Conservation (phyloP, 2,888 invertebrate genomes). For the Calameuta idolon region DNA sequence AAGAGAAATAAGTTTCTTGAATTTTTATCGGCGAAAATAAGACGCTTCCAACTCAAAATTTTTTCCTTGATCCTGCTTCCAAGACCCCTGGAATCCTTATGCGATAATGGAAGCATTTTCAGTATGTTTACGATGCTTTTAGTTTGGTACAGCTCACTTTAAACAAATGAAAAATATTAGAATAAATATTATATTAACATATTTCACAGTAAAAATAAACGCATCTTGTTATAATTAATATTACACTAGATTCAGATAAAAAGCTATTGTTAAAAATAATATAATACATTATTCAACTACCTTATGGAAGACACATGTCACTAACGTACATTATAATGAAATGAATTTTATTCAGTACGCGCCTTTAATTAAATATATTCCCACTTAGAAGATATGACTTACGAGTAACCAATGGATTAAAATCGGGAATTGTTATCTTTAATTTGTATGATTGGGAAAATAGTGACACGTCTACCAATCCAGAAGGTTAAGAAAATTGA, state of each 20-base stretch:
- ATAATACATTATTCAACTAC: neutral
- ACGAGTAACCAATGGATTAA: neutral
- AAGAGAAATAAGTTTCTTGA: constrained; percentile 95
- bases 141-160: neutral
- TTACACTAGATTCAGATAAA: neutral
- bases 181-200: constrained; percentile 1
- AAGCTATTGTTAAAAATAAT: neutral
- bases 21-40: constrained; percentile 93
- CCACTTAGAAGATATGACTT: neutral
- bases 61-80: constrained; percentile 79
- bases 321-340: constrained; percentile 1
- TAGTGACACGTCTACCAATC: constrained; percentile 50
- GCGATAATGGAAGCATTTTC: constrained; percentile 81
- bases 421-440: neutral
- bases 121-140: constrained; percentile 11
- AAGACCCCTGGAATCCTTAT: constrained; percentile 77
- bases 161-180: constrained; percentile 15
- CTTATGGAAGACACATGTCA: constrained; percentile 13
- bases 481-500: constrained; percentile 21
- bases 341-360: neutral
- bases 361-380: neutral
- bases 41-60: constrained; percentile 80
- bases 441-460: constrained; percentile 9
- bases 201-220: constrained; percentile 9
- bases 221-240: neutral